Evolutionary conservation across 2,113 vertebrate species (phyloP).

Genomic region (Ptilorrhoa leucosticta): DNA sequence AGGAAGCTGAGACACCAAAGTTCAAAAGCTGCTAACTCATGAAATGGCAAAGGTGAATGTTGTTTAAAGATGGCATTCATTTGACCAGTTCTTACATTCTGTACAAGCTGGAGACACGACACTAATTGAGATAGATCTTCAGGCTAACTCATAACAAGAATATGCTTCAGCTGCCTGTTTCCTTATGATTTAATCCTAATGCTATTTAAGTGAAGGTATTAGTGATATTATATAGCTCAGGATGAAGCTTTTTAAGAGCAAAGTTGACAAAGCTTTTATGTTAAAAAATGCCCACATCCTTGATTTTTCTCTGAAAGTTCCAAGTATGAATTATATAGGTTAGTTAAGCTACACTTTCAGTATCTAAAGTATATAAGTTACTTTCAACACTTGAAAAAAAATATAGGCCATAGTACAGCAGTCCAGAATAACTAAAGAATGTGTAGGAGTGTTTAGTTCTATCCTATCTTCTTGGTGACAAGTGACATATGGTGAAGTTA

Average conservation of each 20-base stretch:
- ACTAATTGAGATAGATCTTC: not conserved
- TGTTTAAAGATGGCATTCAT: not conserved
- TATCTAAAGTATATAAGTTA: not conserved
- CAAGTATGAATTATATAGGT: not conserved
- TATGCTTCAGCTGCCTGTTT: not conserved
- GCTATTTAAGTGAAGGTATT: not conserved
- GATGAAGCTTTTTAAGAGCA: not conserved
- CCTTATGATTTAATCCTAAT: not conserved
- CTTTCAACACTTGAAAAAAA: not conserved
- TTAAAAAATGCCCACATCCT: not conserved
- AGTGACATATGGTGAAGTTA: not conserved
- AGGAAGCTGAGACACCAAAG: not conserved
- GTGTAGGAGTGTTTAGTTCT: not conserved
- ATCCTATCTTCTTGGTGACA: not conserved
- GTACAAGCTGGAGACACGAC: not conserved
- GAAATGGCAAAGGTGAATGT: not conserved
- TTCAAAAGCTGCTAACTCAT: not conserved
- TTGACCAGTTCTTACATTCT: not conserved
- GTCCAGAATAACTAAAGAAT: not conserved
- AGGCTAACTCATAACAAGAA: not conserved
- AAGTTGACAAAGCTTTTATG: not conserved
- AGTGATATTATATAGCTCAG: not conserved
- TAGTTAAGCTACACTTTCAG: not conserved
- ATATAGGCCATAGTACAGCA: not conserved
- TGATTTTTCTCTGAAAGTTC: not conserved